phyloP scores from a whole-genome alignment of 2,113 vertebrate species.

The Dasypus novemcinctus region DNA sequence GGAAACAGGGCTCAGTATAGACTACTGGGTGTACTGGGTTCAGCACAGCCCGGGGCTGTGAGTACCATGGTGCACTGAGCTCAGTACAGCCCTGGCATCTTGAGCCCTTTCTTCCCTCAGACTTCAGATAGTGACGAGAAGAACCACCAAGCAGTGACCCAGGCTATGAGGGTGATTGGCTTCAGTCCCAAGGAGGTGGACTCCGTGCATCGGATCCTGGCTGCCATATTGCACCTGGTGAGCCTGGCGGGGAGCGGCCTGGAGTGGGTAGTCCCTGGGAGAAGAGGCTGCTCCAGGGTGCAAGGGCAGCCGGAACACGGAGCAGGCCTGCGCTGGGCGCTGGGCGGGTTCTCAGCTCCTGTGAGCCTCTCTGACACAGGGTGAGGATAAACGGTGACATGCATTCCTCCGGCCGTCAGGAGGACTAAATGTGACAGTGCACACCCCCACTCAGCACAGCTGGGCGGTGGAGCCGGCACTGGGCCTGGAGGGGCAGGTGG shows the following conservation, averaged over 20 bases:
- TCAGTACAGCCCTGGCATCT: background rate
- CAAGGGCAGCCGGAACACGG: background rate
- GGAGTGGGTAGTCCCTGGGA: background rate
- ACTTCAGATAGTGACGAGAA: constrained; percentile 80
- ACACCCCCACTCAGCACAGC: no score
- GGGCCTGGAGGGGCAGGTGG: no score
- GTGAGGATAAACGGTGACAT: no score
- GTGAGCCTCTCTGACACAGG: background rate
- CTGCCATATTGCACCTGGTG: constrained; percentile 91
- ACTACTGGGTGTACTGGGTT: background rate
- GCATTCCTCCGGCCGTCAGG: background rate
- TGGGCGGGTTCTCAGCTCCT: background rate
- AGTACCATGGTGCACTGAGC: background rate
- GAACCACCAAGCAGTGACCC: constrained; percentile 83
- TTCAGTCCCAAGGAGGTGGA: constrained; percentile 87
- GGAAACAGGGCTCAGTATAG: background rate
- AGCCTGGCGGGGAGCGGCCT: background rate
- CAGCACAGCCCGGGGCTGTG: background rate
- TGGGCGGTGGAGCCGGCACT: no score
- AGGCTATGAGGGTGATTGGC: constrained; percentile 90
- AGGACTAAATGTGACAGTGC: background rate
- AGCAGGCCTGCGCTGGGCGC: background rate
- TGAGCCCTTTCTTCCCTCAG: constrained; percentile 44
- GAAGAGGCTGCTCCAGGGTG: background rate
- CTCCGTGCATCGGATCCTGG: constrained; percentile 88